Conservation (phyloP, 2,888 invertebrate species). For the Cryptocephalus moraei region DNA sequence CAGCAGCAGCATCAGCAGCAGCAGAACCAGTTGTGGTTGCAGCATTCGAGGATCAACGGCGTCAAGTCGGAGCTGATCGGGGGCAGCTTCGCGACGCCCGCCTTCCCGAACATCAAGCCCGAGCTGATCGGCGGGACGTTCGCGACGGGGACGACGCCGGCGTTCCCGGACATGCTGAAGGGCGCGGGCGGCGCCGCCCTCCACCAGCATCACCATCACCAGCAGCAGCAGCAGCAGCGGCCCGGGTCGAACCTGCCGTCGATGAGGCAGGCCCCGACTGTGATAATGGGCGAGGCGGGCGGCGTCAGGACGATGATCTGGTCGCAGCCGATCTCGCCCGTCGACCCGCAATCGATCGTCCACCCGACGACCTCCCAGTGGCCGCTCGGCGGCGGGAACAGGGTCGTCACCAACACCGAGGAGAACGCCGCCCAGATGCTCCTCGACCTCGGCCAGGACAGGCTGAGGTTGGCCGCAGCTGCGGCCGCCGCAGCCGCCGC, state of each 20-base stretch:
- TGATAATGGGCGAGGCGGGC: constrained; percentile 89
- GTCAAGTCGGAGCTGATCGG: constrained; percentile 72
- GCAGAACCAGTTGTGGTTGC: constrained; percentile 35
- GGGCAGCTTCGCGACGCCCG: constrained; percentile 39
- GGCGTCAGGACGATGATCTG: constrained; percentile 68
- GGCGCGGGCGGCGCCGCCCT: constrained; percentile 11
- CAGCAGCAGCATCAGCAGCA: constrained; percentile 23
- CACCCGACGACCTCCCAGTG: constrained; percentile 32
- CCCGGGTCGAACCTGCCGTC: constrained; percentile 30
- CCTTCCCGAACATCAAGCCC: background rate
- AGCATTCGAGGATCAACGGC: constrained; percentile 58
- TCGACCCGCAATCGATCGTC: constrained; percentile 18
- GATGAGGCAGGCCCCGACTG: constrained; percentile 66
- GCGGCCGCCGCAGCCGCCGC: constrained; percentile 9
- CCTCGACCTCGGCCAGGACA: constrained; percentile 60
- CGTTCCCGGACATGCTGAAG: too few species aligned
- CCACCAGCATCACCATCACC: constrained; percentile 17
- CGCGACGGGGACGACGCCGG: constrained; percentile 23
- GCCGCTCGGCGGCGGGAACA: constrained; percentile 9
- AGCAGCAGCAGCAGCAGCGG: constrained; percentile 7
- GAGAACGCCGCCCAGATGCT: constrained; percentile 57
- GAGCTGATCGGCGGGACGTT: constrained; percentile 20
- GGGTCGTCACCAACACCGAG: constrained; percentile 34
- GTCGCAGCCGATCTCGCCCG: constrained; percentile 46
- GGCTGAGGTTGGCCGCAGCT: constrained; percentile 13